Base-by-base conservation (phyloP, 2,797 vertebrate genomes). In the Acrossocheilus wenchowensis region DNA sequence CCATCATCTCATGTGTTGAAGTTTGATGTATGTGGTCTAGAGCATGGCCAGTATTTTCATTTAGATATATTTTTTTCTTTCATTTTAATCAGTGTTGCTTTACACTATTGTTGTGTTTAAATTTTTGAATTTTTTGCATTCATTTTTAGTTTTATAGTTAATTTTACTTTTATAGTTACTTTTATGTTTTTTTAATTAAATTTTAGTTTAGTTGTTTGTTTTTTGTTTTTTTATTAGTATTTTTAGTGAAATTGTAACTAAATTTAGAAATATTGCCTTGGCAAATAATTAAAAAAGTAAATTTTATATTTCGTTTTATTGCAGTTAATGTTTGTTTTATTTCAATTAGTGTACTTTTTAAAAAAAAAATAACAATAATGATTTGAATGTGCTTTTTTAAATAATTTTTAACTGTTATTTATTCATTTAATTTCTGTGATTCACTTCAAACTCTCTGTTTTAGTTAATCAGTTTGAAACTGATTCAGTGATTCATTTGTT, bases 11-110 rank as follows among this genome's bases (percentile, higher is more conserved):
- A 83, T 87, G 26, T 62, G 6, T 26, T 39, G 34, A 45, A 36
- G 45, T 11, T 89, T 52, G 89, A 11, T 75, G 19, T 26, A 8
- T 73, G n/a, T 26, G 60, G n/a, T 62, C n/a, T 64, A 48, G 7
- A 50, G 72, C 43, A 17, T 48, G 3, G 14, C 17, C 5, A 34
- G 26, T 66, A 15, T 66, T 15, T 66, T 34, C n/a, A 60, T 60
- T 60, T 12, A n/a, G 23, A 60, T n/a, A 30, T 30, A 30, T 30
- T 52, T 21, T 52, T 19, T 52, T 17, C 17, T 68, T 8, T 36
- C 17, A 72, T 43, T 69, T 23, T 39, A 41, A n/a, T 72, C 19
- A 39, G 34, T 72, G 19, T 36, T 36, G 19, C 17, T 68, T 68
- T 68, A 66, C n/a, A 26, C 60, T 62, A 62, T 62, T 62, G 7